phyloP scores from a whole-genome alignment of 2,797 vertebrate species.

The Uromys caudimaculatus region DNA sequence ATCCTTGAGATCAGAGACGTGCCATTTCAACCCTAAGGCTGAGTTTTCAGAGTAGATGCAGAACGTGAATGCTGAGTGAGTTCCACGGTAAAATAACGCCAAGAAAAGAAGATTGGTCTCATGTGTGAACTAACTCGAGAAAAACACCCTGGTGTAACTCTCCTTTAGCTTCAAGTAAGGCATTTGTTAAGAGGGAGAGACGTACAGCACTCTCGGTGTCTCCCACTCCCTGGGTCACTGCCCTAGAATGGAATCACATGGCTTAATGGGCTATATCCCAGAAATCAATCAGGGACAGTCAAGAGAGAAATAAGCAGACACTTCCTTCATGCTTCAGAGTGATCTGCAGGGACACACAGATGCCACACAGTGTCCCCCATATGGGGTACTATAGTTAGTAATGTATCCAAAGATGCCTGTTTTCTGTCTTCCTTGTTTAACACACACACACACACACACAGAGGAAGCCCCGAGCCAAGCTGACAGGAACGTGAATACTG shows the following conservation, averaged over 20 bases:
- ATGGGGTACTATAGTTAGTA: background rate
- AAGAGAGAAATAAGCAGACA: conserved; percentile 52
- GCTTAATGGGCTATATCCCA: conserved; percentile 55
- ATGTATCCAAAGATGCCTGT: conserved; percentile 55
- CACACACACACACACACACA: conserved; percentile 21
- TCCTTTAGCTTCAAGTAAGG: conserved; percentile 71
- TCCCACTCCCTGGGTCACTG: conserved; percentile 62
- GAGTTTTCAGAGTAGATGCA: conserved; percentile 9
- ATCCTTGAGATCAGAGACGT: background rate
- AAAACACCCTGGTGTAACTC: conserved; percentile 66
- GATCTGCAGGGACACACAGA: conserved; percentile 48
- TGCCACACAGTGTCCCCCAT: background rate
- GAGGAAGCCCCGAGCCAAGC: conserved; percentile 66
- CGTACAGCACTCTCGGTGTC: conserved; percentile 41
- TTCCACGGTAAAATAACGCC: background rate
- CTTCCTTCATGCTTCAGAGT: conserved; percentile 52
- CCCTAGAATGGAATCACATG: conserved; percentile 56
- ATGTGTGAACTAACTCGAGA: conserved; percentile 24
- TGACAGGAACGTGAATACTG: conserved; percentile 62
- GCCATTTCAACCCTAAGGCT: conserved; percentile 37
- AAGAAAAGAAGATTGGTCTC: conserved; percentile 50
- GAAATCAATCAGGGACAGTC: background rate
- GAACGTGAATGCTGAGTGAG: background rate
- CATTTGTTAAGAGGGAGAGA: conserved; percentile 31
- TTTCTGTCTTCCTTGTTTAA: conserved; percentile 55